Percentiles rank a stretch among this genome's conserved stretches.
phyloP scores from a whole-genome alignment of 2,888 invertebrate species.

The Eutolmus rufibarbis region DNA sequence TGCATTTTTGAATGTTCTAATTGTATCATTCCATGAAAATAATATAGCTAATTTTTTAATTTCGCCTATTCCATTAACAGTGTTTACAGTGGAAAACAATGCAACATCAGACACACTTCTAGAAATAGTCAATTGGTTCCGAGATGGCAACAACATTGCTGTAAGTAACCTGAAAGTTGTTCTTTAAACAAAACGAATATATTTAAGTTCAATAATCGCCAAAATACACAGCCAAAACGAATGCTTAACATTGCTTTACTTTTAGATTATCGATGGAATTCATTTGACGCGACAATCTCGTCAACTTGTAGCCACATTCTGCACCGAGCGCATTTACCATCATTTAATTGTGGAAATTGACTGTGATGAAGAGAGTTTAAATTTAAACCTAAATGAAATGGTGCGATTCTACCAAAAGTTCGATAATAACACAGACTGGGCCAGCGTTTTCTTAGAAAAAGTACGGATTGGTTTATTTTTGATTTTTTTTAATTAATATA shows the following conservation, averaged over 20 bases:
- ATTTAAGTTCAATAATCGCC: not conserved
- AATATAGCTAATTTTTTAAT: not conserved
- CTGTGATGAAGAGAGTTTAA: constrained; percentile 72
- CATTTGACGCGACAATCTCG: constrained; percentile 86
- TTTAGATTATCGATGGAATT: constrained; percentile 91
- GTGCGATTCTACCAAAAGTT: constrained; percentile 51
- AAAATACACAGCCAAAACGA: not conserved
- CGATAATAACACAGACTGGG: constrained; percentile 51
- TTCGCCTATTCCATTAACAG: constrained; percentile 64
- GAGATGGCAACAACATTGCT: constrained; percentile 80
- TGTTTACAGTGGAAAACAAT: constrained; percentile 68
- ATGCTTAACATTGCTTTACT: not conserved
- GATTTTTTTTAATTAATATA: not conserved
- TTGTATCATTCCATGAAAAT: no score
- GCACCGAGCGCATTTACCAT: constrained; percentile 78
- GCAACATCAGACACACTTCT: constrained; percentile 74
- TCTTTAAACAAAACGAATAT: not conserved
- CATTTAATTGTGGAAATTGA: constrained; percentile 92
- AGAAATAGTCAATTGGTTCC: constrained; percentile 84
- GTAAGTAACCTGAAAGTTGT: constrained; percentile 65
- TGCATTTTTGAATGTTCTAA: no score
- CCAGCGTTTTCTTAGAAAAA: constrained; percentile 50
- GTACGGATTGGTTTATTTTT: not conserved
- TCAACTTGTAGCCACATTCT: constrained; percentile 76
- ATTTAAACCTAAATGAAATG: constrained; percentile 69